Base-by-base conservation (phyloP, 2,113 vertebrate species). In the Thymallus thymallus region DNA sequence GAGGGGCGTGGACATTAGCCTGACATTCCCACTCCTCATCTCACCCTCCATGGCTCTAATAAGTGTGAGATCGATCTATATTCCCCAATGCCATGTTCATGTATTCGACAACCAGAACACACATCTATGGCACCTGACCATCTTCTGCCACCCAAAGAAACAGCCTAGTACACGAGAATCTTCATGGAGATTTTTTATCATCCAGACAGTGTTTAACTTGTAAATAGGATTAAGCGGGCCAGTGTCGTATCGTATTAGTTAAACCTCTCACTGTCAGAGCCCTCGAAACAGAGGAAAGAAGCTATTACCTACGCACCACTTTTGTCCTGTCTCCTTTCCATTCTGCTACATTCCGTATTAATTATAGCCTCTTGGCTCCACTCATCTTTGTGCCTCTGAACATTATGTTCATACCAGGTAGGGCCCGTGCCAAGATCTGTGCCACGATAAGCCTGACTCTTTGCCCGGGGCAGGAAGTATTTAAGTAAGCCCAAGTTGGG, bases 141-240 rank as follows among this genome's bases (percentile, higher is more conserved):
- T 20, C 20, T 5, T 41, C 5, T 29, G 13, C 29, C 29, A 30
- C 64, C 64, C 30, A 64, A 13, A 23, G 16, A 30, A 64, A 64
- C 62, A 64, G 64, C 20, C 18, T 32, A 30, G 16, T 20, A 66
- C 3, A n/a, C 4, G 9, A 35, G 18, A 35, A n/a, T 35, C 16
- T 9, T 66, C 3, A 32, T 35, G 30, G 9, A 66, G 64, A 66
- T 9, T 6, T 22, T 22, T 81, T 80, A 63, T 79, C 67, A 68
- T 79, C 79, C 68, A 70, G 70, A 72, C 75, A 63, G 58, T 88
- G 82, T 90, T 88, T 81, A 85, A 74, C 80, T 76, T 78, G 83
- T 88, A 80, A 85, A 86, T 86, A 76, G 88, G 89, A 88, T 89
- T 82, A 91, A 85, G 80, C 24, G n/a, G 78, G 26, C 72, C 78